Conservation (phyloP, 2,888 invertebrate species). For the Mycalesis mineus region DNA sequence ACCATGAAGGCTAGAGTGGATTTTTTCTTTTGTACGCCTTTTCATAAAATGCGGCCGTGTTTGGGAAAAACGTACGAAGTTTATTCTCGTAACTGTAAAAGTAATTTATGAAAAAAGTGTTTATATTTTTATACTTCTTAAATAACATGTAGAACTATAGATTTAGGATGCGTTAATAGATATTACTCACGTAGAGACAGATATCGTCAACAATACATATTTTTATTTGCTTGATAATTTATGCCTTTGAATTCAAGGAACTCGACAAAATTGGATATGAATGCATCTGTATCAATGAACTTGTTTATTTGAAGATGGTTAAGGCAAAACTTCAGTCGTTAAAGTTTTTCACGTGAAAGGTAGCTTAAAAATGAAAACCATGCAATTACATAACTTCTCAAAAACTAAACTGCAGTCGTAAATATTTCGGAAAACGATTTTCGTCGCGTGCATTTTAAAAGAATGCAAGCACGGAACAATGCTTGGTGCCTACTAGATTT, state of each 20-base stretch:
- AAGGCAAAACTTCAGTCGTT: conserved; percentile 7
- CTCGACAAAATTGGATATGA: too few relatives aligned
- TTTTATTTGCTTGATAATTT: too few relatives aligned
- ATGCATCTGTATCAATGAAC: too few relatives aligned
- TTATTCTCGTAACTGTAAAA: neutral
- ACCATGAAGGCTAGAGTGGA: conserved; percentile 5
- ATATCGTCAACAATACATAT: too few relatives aligned
- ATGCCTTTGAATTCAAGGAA: too few relatives aligned
- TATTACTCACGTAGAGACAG: too few relatives aligned
- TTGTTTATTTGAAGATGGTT: too few relatives aligned
- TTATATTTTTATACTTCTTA: too few relatives aligned
- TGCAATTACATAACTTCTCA: neutral
- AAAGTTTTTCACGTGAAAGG: neutral
- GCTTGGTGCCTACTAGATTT: conserved; percentile 16
- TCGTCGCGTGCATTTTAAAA: conserved; percentile 26
- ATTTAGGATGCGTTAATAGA: too few relatives aligned
- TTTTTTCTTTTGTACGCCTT: conserved; percentile 14
- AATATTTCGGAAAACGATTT: conserved; percentile 22
- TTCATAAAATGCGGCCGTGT: conserved; percentile 8
- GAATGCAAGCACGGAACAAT: conserved; percentile 23
- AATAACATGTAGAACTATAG: too few relatives aligned
- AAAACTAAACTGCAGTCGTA: conserved; percentile 12
- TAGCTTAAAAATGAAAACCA: neutral
- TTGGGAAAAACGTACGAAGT: conserved; percentile 6
- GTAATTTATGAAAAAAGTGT: neutral